Conservation (phyloP, 2,113 vertebrate genomes). For the Otolemur garnettii region DNA sequence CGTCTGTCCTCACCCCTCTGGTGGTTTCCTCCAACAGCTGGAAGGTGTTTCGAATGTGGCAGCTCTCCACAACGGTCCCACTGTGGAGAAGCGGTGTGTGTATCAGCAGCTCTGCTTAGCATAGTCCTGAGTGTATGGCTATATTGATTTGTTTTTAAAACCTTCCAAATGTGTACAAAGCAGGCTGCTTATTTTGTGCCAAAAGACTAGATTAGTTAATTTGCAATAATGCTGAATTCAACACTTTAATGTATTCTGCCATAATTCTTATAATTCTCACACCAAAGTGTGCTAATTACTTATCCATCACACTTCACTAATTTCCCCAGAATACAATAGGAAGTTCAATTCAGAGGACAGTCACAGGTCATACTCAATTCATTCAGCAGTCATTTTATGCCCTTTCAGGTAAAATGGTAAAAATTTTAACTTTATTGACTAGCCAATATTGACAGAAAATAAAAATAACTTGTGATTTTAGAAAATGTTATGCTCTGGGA, state of each 20-base stretch:
- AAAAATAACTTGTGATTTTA: background rate
- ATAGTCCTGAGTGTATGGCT: conserved; percentile 19
- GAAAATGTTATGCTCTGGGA: background rate
- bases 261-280: conserved; percentile 58
- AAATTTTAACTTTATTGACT: conserved; percentile 17
- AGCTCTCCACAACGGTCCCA: conserved; percentile 41
- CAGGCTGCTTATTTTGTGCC: conserved; percentile 66
- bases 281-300: conserved; percentile 51
- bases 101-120: conserved; percentile 1
- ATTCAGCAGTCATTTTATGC: background rate
- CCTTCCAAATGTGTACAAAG: conserved; percentile 73
- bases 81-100: background rate
- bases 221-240: conserved; percentile 49
- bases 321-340: background rate
- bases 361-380: background rate
- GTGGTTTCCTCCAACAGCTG: conserved; percentile 63
- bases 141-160: conserved; percentile 78
- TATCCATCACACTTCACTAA: background rate
- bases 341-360: conserved; percentile 10
- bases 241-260: conserved; percentile 63
- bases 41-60: conserved; percentile 45
- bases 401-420: conserved; percentile 9
- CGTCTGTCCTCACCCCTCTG: background rate
- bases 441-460: background rate
- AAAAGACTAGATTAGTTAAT: conserved; percentile 77